These are phyloP conservation scores for Idaea straminata DNA, from an alignment of 2,888 invertebrate species.

Conservation along the genomic window DNA sequence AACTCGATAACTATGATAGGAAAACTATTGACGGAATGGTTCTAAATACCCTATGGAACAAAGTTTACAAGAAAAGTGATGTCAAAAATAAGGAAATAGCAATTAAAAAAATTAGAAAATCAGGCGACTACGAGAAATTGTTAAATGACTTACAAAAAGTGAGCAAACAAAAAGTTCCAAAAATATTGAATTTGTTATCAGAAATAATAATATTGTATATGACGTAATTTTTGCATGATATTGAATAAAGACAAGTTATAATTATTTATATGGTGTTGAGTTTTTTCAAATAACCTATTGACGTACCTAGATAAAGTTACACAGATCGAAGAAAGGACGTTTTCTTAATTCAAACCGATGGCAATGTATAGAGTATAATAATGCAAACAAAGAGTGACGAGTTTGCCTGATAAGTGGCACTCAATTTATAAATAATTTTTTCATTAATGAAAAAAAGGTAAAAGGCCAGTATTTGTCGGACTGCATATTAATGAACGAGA, in stretches of 20 bases:
- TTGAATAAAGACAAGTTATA: background rate
- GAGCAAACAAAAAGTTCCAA: conserved; percentile 54
- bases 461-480: too few relatives aligned
- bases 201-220: conserved; percentile 59
- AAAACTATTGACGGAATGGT: conserved; percentile 65
- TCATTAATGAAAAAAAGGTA: too few relatives aligned
- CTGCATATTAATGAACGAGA: too few relatives aligned
- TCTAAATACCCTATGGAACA: conserved; percentile 63
- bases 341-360: too few relatives aligned
- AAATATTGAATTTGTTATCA: conserved; percentile 49
- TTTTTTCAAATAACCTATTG: background rate
- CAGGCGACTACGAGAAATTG: conserved; percentile 57
- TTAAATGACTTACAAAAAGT: conserved; percentile 48
- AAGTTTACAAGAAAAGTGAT: conserved; percentile 54
- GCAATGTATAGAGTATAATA: too few relatives aligned
- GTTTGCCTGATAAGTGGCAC: too few relatives aligned
- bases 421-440: too few relatives aligned
- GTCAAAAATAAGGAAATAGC: conserved; percentile 52
- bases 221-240: conserved; percentile 8
- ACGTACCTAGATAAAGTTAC: too few relatives aligned
- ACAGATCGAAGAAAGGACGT: too few relatives aligned
- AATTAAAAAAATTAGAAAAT: conserved; percentile 49
- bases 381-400: too few relatives aligned
- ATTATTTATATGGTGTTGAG: background rate
- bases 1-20: conserved; percentile 39